phyloP scores from a whole-genome alignment of 2,797 vertebrate species.

The Apogon talboti region DNA sequence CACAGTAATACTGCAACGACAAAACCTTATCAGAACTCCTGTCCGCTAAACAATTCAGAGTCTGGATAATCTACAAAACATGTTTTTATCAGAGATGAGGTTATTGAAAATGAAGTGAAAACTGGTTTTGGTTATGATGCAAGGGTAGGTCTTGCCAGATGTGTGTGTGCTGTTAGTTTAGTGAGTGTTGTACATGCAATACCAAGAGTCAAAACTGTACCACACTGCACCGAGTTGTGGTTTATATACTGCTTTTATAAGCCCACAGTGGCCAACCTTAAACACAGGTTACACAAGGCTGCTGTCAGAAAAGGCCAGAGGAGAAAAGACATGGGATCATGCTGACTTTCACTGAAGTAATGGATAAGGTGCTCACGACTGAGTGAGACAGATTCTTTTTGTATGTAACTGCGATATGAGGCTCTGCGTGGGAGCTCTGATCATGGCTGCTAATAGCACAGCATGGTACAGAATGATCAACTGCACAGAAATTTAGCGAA shows the following conservation, averaged over 20 bases:
- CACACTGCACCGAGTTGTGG: conserved; percentile 39
- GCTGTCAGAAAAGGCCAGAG: conserved; percentile 40
- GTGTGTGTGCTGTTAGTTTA: not conserved
- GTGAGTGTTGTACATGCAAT: conserved; percentile 29
- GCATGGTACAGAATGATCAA: not conserved
- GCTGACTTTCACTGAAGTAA: conserved; percentile 3
- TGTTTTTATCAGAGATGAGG: not conserved
- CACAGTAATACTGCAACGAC: conserved; percentile 6
- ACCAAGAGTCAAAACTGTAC: conserved; percentile 21
- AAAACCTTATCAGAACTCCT: conserved; percentile 7
- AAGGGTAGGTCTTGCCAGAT: conserved; percentile 1
- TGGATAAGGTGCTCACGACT: conserved; percentile 8
- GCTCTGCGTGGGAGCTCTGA: conserved; percentile 5
- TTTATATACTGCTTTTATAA: conserved; percentile 50
- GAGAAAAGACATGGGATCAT: conserved; percentile 9
- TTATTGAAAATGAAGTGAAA: conserved; percentile 27
- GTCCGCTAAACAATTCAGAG: not conserved
- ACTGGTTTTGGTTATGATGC: not conserved
- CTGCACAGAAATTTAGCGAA: not conserved
- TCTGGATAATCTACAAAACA: too few relatives aligned
- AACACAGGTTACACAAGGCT: conserved; percentile 52
- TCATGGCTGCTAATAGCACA: conserved; percentile 8
- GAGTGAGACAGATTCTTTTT: conserved; percentile 1
- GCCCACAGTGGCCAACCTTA: conserved; percentile 55
- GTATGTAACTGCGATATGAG: not conserved